Evolutionary conservation across 1,140 invertebrate genomes (phyloP).

Genomic region (Hycleus phaleratus): DNA sequence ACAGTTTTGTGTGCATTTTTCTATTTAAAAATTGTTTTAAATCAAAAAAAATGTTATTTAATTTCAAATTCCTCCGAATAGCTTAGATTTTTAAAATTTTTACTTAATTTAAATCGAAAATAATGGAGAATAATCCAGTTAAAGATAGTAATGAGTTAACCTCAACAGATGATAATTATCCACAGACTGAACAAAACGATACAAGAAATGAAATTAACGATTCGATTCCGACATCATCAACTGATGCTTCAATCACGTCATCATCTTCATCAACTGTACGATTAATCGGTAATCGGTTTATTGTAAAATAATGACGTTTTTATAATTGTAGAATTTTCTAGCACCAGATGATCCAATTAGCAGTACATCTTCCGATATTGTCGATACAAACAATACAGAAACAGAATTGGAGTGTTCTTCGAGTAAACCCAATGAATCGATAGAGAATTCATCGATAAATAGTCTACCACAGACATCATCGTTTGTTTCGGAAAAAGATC

Average conservation of each 20-base stretch:
- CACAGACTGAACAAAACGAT: slow-evolving; percentile 24
- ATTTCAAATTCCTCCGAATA: too few relatives aligned
- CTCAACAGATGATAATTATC: slow-evolving; percentile 26
- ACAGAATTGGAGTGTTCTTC: neutral
- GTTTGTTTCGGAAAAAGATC: slow-evolving; percentile 27
- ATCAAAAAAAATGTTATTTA: too few relatives aligned
- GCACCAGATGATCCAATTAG: slow-evolving; percentile 35
- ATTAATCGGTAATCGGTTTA: slow-evolving; percentile 12
- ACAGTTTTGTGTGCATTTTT: too few relatives aligned
- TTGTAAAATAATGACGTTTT: neutral
- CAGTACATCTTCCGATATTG: slow-evolving; percentile 30
- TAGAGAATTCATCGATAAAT: neutral
- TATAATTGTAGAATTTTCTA: slow-evolving; percentile 6
- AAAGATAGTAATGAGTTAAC: slow-evolving; percentile 29
- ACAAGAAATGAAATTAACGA: slow-evolving; percentile 31
- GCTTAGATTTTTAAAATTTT: too few relatives aligned
- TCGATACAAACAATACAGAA: slow-evolving; percentile 9
- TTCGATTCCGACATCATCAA: slow-evolving; percentile 32
- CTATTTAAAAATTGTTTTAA: too few relatives aligned
- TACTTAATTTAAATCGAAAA: neutral
- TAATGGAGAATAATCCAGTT: slow-evolving; percentile 24
- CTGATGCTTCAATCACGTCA: slow-evolving; percentile 25
- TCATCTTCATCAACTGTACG: slow-evolving; percentile 14
- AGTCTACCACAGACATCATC: slow-evolving; percentile 5
- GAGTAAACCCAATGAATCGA: neutral